phyloP scores from a whole-genome alignment of 2,888 invertebrate genomes.

The Pelosia muscerda region DNA sequence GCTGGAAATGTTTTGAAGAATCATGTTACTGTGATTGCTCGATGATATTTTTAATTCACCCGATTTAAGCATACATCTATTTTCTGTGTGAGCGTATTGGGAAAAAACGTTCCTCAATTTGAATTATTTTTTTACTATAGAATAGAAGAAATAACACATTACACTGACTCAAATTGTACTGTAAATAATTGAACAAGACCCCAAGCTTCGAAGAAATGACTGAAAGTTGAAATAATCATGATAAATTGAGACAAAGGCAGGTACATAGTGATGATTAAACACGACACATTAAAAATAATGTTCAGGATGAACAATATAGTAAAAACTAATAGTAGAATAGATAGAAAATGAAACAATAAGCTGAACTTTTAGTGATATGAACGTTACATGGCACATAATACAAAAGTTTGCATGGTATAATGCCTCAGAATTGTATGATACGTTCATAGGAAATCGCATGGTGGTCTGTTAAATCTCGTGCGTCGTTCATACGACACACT shows the following conservation, averaged over 20 bases:
- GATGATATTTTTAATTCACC: neutral
- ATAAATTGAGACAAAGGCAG: neutral
- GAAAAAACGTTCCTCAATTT: too few relatives aligned
- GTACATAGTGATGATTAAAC: neutral
- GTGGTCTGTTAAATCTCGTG: slow-evolving; percentile 9
- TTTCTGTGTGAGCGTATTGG: too few relatives aligned
- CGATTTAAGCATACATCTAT: neutral
- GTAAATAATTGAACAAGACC: too few relatives aligned
- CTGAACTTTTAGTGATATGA: too few relatives aligned
- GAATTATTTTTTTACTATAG: too few relatives aligned
- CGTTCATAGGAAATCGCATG: slow-evolving; percentile 6
- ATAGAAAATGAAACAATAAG: too few relatives aligned
- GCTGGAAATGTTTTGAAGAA: slow-evolving; percentile 13
- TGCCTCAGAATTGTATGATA: neutral
- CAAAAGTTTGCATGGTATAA: neutral
- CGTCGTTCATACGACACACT: slow-evolving; percentile 6
- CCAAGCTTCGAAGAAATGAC: neutral
- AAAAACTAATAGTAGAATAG: neutral
- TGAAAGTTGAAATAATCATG: neutral
- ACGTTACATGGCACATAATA: neutral
- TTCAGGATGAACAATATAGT: neutral
- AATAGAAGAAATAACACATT: too few relatives aligned
- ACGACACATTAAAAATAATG: neutral
- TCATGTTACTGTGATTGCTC: neutral
- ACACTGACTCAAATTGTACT: too few relatives aligned